Evolutionary conservation across 2,888 invertebrate genomes (phyloP), one percentile per base, ranked within the genome.

Genomic region (Lithophane socia): DNA sequence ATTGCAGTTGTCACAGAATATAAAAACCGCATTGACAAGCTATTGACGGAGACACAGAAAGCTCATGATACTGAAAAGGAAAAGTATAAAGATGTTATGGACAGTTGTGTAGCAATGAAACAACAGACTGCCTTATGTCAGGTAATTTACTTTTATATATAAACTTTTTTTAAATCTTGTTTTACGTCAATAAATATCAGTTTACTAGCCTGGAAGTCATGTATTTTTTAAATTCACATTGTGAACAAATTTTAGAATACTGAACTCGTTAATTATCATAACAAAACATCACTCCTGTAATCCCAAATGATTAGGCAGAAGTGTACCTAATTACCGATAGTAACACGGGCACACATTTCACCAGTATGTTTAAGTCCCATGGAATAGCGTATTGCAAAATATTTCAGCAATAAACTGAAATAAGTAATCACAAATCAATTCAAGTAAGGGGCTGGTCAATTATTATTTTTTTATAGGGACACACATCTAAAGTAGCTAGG

Each of bases 1-100:
- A 72, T 94, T 94, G 37, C 86, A 96, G 96, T 94, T 81, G 94
- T 96, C 16, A 95, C 95, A 0, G 95, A 95, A 81, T 95, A 95
- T 78, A 96, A 96, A 84, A 93, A 94, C 77, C 90, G 92, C 13
- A 92, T 96, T 67, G 96, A 96, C 60, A 94, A 93, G 85, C 88
- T 95, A n/a, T 79, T 96, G 56, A 94, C 92, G 1, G 95, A 95
- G 61, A 93, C 92, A 2, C 94, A 95, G 77, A 93, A 92, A 82
- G 89, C 92, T 16, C 92, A 94, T 78, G 93, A 94, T 24, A 58
- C 84, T 24, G 95, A 95, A 73, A 95, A 94, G 75, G 93, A 92
- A 44, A 92, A 87, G 44, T 94, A 93, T 75, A 94, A 93, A 80
- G 96, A 95, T 60, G 91, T 95, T 8, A 93, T 95, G 92, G 96